Evolutionary conservation across 1,140 invertebrate species (phyloP).

Genomic region (Drosophila novamexicana): DNA sequence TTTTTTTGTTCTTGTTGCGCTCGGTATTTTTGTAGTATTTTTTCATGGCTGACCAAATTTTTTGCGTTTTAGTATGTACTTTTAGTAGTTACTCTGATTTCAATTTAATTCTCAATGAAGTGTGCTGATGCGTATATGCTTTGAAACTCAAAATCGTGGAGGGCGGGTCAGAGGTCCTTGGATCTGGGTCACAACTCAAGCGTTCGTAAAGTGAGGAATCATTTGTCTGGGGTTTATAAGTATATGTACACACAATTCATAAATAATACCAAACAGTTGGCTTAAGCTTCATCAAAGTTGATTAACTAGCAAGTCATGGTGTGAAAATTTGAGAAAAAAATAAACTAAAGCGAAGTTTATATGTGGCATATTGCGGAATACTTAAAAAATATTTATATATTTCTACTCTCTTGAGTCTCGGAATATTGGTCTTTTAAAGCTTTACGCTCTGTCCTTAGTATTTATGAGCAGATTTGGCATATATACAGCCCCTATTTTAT

Average conservation of each 20-base stretch:
- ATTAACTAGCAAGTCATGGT: background rate
- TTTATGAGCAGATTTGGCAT: too few relatives aligned
- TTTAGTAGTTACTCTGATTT: constrained; percentile 48
- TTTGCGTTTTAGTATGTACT: constrained; percentile 56
- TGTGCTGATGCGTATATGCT: constrained; percentile 66
- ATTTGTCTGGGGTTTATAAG: constrained; percentile 30
- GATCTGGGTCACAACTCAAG: constrained; percentile 32
- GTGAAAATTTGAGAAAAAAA: constrained; percentile 12
- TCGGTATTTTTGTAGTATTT: constrained; percentile 12
- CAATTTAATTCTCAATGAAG: constrained; percentile 58
- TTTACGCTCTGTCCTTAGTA: too few relatives aligned
- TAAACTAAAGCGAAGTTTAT: too few relatives aligned
- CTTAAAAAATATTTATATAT: too few relatives aligned
- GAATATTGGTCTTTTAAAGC: too few relatives aligned
- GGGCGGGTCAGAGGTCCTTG: background rate
- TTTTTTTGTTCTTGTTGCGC: constrained; percentile 11
- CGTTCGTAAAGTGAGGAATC: constrained; percentile 23
- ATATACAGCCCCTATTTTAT: too few relatives aligned
- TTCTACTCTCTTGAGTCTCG: too few relatives aligned
- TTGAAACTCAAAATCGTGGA: constrained; percentile 45
- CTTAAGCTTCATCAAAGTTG: constrained; percentile 42
- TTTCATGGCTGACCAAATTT: constrained; percentile 31
- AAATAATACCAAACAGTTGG: constrained; percentile 43
- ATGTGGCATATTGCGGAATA: too few relatives aligned
- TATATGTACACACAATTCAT: constrained; percentile 18